A percentile compares a stretch with the other conserved stretches of the same genome.
Evolutionary conservation across 2,797 vertebrate species (phyloP).

Genomic region (Cuculus canorus): DNA sequence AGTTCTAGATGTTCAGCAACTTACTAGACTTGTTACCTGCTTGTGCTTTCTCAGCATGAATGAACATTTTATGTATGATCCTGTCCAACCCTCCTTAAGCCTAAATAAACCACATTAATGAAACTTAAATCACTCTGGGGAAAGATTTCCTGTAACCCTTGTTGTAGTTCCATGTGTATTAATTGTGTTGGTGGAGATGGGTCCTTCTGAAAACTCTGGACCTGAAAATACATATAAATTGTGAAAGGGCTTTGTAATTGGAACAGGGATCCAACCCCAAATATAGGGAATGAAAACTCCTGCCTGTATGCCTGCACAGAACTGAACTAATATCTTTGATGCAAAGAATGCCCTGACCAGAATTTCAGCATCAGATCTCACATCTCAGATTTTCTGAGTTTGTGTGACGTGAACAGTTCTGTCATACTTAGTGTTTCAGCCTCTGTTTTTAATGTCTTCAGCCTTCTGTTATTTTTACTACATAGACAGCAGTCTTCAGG

Average conservation of each 20-base stretch:
- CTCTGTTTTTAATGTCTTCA: not conserved
- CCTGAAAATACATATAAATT: not conserved
- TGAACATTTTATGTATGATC: not conserved
- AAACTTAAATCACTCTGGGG: not conserved
- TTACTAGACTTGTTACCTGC: not conserved
- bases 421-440: not conserved
- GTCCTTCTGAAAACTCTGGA: not conserved
- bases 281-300: not conserved
- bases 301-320: not conserved
- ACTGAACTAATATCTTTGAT: not conserved
- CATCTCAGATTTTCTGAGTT: not conserved
- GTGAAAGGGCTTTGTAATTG: not conserved
- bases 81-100: not conserved
- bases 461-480: not conserved
- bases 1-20: slow-evolving; percentile 19
- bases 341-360: not conserved
- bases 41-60: not conserved
- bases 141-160: not conserved
- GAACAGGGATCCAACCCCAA: not conserved
- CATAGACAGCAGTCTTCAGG: not conserved
- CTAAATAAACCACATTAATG: not conserved
- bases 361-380: not conserved
- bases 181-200: not conserved
- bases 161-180: not conserved
- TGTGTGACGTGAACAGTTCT: not conserved